Evolutionary conservation across 2,113 vertebrate genomes (phyloP), one percentile per base, ranked within the genome.

Genomic region (Engystomops pustulosus): DNA sequence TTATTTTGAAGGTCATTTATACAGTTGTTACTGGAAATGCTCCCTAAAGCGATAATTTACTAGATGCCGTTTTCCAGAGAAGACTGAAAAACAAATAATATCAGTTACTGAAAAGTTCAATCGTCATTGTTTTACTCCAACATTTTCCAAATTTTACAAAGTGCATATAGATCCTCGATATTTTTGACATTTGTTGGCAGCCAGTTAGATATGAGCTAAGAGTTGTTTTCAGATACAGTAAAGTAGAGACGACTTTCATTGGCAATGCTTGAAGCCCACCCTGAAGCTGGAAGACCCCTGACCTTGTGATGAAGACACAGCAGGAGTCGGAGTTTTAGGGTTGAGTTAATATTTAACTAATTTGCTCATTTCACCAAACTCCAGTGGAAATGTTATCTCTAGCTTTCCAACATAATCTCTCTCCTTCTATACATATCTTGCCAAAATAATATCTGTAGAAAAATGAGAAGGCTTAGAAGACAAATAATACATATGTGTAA

Each of bases 251-350:
- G 27, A 20, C 6, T 34, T 36, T 20, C 32, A 36, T 17, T 67
- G 62, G 30, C 30, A 67, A 67, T 67, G 62, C 2, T 67, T 67
- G 7, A 32, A 67, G 62, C 62, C 62, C 62, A 67, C 62, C 62
- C 30, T 67, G 32, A 67, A 36, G 62, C 17, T 34, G 30, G 62
- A 36, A 67, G 62, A 36, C 62, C 62, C 12, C 17, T 67, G 62
- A 67, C 30, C 62, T 34, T 36, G 27, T 7, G 27, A 65, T 32
- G 27, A 65, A 65, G 27, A 65, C 18, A 15, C 5, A 17, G 60
- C 60, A 32, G 30, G 14, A 65, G 27, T 65, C 60, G 23, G 60
- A 32, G 60, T 34, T 32, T 65, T 15, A 36, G 5, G 32, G 32
- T 67, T 9, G 60, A 15, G 27, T 25, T 34, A 67, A 36, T 36